Evolutionary conservation across 2,113 vertebrate genomes (phyloP).

Genomic region (Paratilapia polleni): DNA sequence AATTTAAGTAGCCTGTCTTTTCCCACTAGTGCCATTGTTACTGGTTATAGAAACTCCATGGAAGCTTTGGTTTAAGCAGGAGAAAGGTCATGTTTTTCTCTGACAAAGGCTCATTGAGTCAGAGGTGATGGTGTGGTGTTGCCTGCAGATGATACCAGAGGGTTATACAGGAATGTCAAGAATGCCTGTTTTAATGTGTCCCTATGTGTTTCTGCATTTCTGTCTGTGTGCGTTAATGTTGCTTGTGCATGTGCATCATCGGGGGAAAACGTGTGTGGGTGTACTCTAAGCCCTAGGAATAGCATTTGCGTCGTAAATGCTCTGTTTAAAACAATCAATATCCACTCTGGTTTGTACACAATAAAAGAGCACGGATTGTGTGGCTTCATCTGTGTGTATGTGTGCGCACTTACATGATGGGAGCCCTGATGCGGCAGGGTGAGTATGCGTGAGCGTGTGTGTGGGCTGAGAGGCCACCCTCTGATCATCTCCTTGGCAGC

Average conservation of each 20-base stretch:
- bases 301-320: conserved; percentile 72
- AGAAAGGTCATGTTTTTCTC: conserved; percentile 40
- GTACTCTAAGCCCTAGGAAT: conserved; percentile 64
- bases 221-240: conserved; percentile 17
- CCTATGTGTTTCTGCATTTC: conserved; percentile 23
- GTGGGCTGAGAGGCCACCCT: conserved; percentile 74
- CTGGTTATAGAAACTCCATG: conserved; percentile 1
- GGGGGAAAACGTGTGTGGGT: conserved; percentile 65
- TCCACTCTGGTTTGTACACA: conserved; percentile 51
- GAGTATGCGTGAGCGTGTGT: conserved; percentile 75
- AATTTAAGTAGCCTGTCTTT: conserved; percentile 39
- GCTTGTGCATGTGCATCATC: conserved; percentile 21
- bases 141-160: conserved; percentile 45
- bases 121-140: conserved; percentile 35
- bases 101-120: conserved; percentile 43
- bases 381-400: conserved; percentile 18
- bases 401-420: conserved; percentile 25
- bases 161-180: conserved; percentile 40
- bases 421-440: conserved; percentile 60
- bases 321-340: conserved; percentile 79
- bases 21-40: conserved; percentile 43
- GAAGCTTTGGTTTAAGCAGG: conserved; percentile 17
- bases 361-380: conserved; percentile 45
- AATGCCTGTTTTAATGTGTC: conserved; percentile 50
- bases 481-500: conserved; percentile 76